Conservation (phyloP, 2,888 invertebrate species). For the Seira sanloemensis region DNA sequence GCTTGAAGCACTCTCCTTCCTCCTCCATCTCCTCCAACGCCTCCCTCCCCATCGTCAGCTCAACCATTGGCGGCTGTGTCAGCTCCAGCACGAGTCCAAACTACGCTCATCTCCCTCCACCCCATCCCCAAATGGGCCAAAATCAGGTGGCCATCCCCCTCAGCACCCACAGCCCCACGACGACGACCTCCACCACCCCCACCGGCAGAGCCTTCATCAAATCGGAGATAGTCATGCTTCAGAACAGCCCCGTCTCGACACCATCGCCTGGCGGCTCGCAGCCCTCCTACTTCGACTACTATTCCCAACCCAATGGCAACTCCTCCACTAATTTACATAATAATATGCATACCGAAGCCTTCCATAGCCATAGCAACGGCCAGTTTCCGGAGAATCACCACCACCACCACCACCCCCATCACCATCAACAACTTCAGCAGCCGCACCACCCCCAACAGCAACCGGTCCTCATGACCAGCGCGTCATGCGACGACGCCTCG, state of each 20-base stretch:
- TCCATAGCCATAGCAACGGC: background rate
- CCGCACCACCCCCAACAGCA: conserved; percentile 10
- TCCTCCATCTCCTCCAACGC: background rate
- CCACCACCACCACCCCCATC: background rate
- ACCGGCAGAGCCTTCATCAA: conserved; percentile 18
- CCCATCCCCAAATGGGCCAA: background rate
- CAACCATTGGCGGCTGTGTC: conserved; percentile 19
- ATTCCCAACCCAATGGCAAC: conserved; percentile 38
- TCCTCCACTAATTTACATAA: conserved; percentile 25
- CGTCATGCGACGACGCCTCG: conserved; percentile 23
- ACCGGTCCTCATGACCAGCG: background rate
- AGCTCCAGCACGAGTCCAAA: conserved; percentile 13
- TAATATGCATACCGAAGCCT: too few species aligned
- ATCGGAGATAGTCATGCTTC: conserved; percentile 19
- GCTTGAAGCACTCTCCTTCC: conserved; percentile 15
- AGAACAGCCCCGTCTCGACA: conserved; percentile 37
- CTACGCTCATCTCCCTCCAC: background rate
- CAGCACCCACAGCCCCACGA: too few species aligned
- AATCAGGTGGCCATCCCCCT: conserved; percentile 21
- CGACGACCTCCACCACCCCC: background rate
- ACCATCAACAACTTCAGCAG: background rate
- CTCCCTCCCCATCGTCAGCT: conserved; percentile 29
- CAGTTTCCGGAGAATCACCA: conserved; percentile 22
- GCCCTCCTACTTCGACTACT: background rate
- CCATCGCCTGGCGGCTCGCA: conserved; percentile 32